A percentile compares a stretch with the other conserved stretches of the same genome.
Evolutionary conservation across 1,140 invertebrate species (phyloP).

Genomic region (Magallana angulata): DNA sequence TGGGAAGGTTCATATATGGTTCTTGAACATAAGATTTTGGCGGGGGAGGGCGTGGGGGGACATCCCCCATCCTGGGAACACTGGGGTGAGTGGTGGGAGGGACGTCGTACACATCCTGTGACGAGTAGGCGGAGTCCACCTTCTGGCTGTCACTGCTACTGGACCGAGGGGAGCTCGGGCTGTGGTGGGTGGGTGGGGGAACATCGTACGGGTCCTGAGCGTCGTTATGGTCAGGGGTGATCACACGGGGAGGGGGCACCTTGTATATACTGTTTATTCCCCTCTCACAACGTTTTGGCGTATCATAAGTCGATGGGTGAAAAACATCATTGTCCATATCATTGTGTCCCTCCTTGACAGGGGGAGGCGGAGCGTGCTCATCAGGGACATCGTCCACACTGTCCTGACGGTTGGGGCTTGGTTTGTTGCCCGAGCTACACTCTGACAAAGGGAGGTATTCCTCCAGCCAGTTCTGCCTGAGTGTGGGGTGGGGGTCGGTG

Average conservation of each 20-base stretch:
- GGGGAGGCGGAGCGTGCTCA: slow-evolving; percentile 70
- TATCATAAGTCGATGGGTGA: slow-evolving; percentile 59
- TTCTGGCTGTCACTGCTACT: slow-evolving; percentile 67
- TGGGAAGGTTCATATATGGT: slow-evolving; percentile 71
- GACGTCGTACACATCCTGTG: slow-evolving; percentile 66
- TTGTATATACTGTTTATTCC: slow-evolving; percentile 58
- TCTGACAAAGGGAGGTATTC: slow-evolving; percentile 52
- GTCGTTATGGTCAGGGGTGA: slow-evolving; percentile 22
- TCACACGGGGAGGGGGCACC: slow-evolving; percentile 56
- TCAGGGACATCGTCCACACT: slow-evolving; percentile 73
- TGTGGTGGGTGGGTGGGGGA: slow-evolving; percentile 55
- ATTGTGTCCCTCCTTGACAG: slow-evolving; percentile 35
- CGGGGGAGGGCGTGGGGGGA: slow-evolving; percentile 64
- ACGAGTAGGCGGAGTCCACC: slow-evolving; percentile 62
- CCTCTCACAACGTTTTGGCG: slow-evolving; percentile 45
- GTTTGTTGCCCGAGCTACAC: slow-evolving; percentile 43
- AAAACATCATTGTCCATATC: slow-evolving; percentile 63
- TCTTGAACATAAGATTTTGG: slow-evolving; percentile 62
- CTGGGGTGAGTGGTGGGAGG: slow-evolving; percentile 58
- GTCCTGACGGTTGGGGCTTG: slow-evolving; percentile 46
- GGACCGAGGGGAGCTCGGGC: slow-evolving; percentile 62
- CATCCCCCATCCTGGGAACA: slow-evolving; percentile 55
- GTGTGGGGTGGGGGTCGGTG: background rate
- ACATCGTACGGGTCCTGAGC: slow-evolving; percentile 60
- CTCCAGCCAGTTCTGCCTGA: background rate